Percentiles rank a stretch among this genome's conserved stretches.
phyloP scores from a whole-genome alignment of 2,797 vertebrate species.

The Tenualosa thibaudeaui region DNA sequence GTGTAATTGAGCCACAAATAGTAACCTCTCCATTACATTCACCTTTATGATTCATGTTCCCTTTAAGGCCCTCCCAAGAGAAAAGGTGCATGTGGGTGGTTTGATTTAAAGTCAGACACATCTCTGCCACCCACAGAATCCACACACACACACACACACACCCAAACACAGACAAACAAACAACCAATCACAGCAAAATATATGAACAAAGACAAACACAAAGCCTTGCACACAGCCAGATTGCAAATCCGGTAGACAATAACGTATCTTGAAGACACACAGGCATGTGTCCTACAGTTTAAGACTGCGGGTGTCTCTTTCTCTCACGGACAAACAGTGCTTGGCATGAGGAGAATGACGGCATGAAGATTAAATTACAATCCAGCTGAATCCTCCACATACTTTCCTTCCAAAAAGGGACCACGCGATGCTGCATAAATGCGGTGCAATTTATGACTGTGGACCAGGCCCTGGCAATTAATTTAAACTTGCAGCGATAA shows the following conservation, averaged over 20 bases:
- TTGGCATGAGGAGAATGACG: constrained; percentile 8
- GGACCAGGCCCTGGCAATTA: constrained; percentile 31
- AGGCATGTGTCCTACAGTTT: constrained; percentile 8
- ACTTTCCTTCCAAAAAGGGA: constrained; percentile 31
- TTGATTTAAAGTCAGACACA: neutral
- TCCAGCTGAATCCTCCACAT: constrained; percentile 41
- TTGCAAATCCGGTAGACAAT: neutral
- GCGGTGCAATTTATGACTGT: constrained; percentile 38
- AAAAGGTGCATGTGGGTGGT: neutral
- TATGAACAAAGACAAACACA: neutral
- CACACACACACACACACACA: no score
- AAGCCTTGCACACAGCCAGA: neutral
- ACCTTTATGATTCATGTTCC: neutral
- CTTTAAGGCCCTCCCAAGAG: constrained; percentile 3
- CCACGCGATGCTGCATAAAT: constrained; percentile 38
- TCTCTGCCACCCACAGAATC: neutral
- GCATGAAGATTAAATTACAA: constrained; percentile 41
- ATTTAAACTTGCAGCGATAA: constrained; percentile 48
- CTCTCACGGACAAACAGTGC: constrained; percentile 21
- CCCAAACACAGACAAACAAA: no score
- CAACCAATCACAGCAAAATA: neutral
- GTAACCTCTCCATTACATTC: neutral
- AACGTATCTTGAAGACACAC: neutral
- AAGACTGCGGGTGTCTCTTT: neutral
- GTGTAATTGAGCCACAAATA: neutral